These are phyloP conservation scores for Arge pagana DNA, from an alignment of 2,888 invertebrate species.

Conservation along the genomic window DNA sequence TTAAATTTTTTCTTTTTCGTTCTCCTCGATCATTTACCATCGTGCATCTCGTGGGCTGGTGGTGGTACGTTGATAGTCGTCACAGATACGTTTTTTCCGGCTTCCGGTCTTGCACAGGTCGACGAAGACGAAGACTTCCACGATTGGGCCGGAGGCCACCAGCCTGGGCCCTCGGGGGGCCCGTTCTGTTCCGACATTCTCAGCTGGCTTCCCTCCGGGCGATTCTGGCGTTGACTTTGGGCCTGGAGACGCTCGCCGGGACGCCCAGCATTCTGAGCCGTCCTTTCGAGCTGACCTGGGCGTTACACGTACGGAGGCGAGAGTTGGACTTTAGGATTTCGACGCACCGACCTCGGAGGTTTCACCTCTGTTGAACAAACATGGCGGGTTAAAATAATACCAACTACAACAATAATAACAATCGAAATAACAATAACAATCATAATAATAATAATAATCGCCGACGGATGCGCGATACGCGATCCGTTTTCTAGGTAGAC, in stretches of 20 bases:
- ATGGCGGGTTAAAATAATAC: too few relatives aligned
- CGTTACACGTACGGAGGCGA: constrained; percentile 6
- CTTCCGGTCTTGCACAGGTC: constrained; percentile 52
- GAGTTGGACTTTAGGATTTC: constrained; percentile 3
- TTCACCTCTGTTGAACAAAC: constrained; percentile 7
- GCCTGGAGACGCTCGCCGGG: constrained; percentile 33
- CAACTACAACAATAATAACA: too few relatives aligned
- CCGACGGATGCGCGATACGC: too few relatives aligned
- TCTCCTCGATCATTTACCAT: too few relatives aligned
- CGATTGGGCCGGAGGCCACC: constrained; percentile 51
- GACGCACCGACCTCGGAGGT: neutral
- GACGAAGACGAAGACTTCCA: constrained; percentile 59
- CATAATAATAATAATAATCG: too few relatives aligned
- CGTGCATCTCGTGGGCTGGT: constrained; percentile 65
- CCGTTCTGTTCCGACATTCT: constrained; percentile 57
- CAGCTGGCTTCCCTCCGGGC: constrained; percentile 46
- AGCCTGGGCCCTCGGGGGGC: constrained; percentile 51
- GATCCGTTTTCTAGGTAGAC: too few relatives aligned
- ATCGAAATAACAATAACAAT: too few relatives aligned
- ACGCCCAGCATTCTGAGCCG: constrained; percentile 52
- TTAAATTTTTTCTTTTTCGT: too few relatives aligned
- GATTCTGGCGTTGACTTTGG: constrained; percentile 31
- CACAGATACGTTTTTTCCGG: constrained; percentile 71
- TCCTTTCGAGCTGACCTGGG: constrained; percentile 19
- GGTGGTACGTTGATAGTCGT: constrained; percentile 78